A percentile compares a stretch with the other conserved stretches of the same genome.
phyloP scores from a whole-genome alignment of 2,888 invertebrate genomes.

The Trichopria drosophilae region DNA sequence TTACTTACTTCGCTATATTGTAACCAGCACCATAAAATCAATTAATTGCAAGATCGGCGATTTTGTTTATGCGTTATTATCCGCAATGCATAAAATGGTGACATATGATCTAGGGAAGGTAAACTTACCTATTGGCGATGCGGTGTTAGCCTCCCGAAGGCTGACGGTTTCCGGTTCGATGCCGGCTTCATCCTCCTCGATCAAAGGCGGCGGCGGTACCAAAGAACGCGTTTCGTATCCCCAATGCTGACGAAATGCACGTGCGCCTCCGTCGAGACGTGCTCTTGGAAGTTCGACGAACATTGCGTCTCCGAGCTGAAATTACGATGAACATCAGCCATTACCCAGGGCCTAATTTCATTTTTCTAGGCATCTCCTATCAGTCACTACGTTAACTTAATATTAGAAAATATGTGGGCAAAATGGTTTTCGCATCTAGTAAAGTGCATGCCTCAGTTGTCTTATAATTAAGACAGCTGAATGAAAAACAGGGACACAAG shows the following conservation, averaged over 20 bases:
- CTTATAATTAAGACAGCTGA: no score
- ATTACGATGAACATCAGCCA: slow-evolving; percentile 28
- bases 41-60: no score
- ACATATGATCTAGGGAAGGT: no score
- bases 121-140: slow-evolving; percentile 65
- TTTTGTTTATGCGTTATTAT: no score
- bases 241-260: slow-evolving; percentile 67
- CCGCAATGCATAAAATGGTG: no score
- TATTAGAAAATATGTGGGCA: no score
- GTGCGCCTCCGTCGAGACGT: slow-evolving; percentile 70
- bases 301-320: slow-evolving; percentile 63
- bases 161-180: slow-evolving; percentile 69
- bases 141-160: slow-evolving; percentile 65
- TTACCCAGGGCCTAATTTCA: background rate
- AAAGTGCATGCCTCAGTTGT: no score
- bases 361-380: background rate
- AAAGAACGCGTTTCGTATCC: slow-evolving; percentile 66
- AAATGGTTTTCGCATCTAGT: no score
- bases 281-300: slow-evolving; percentile 68
- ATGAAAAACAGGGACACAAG: no score
- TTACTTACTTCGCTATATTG: no score
- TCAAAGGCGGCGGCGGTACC: slow-evolving; percentile 68
- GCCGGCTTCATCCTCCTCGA: slow-evolving; percentile 69
- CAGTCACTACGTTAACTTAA: no score
- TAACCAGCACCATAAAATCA: no score